Base-by-base conservation (phyloP, 2,888 invertebrate species). In the Halocaridina rubra region DNA sequence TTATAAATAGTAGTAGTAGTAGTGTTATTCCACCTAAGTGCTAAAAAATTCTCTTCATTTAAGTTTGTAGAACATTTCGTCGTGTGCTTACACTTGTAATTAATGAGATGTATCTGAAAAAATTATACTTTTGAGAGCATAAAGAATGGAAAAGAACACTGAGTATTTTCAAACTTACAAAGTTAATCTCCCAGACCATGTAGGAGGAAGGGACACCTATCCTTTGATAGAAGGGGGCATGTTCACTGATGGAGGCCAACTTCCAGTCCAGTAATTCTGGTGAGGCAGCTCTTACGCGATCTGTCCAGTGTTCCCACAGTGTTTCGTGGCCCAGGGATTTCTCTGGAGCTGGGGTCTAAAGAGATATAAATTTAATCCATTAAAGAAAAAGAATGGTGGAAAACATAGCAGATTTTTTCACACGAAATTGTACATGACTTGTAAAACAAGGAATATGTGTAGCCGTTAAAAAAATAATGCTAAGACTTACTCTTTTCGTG, bases 341-440 rank as follows among this genome's bases (percentile, higher is more conserved):
- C n/a, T 88, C 88, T 8, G 88, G 88, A 3, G 88, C 84, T 3
- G 87, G 84, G 13, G 85, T 80, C 86, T 88, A n/a, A n/a, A n/a
- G n/a, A n/a, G n/a, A n/a, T n/a, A n/a, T n/a, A n/a, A n/a, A n/a
- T n/a, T n/a, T n/a, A n/a, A n/a, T n/a, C n/a, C n/a, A n/a, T n/a
- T n/a, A n/a, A n/a, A n/a, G n/a, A n/a, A n/a, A n/a, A n/a, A n/a
- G n/a, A n/a, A n/a, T n/a, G n/a, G n/a, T n/a, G n/a, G n/a, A n/a
- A n/a, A n/a, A n/a, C n/a, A n/a, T n/a, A n/a, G n/a, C n/a, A n/a
- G n/a, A n/a, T n/a, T n/a, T n/a, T n/a, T n/a, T n/a, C n/a, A n/a
- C n/a, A n/a, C n/a, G n/a, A n/a, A n/a, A n/a, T n/a, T n/a, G n/a
- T n/a, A n/a, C n/a, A n/a, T n/a, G n/a, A n/a, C n/a, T n/a, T n/a